Conservation (phyloP, 23 tunicate genomes). For the Phallusia fumigata region DNA sequence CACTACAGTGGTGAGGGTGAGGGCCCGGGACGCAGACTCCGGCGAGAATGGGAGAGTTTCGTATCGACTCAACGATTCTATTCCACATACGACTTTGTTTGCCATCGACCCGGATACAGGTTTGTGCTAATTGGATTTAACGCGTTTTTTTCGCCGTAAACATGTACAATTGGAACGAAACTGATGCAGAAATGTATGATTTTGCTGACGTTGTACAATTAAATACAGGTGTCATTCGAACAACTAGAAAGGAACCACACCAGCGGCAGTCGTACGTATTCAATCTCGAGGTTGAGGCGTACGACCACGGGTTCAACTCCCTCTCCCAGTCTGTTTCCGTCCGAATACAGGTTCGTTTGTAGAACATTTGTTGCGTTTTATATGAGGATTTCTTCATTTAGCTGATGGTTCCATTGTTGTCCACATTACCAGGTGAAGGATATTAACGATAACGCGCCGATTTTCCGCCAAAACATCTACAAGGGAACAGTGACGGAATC, state of each 20-base stretch:
- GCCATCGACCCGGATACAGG: slow-evolving; percentile 53
- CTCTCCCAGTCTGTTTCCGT: slow-evolving; percentile 49
- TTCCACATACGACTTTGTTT: slow-evolving; percentile 46
- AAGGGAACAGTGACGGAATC: slow-evolving; percentile 45
- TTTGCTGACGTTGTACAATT: no score
- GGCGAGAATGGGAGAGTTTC: slow-evolving; percentile 51
- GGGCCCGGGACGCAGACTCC: slow-evolving; percentile 65
- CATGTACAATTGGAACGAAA: no score
- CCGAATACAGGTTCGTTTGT: slow-evolving; percentile 47
- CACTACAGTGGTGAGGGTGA: slow-evolving; percentile 44
- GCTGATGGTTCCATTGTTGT: no score
- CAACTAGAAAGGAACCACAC: slow-evolving; percentile 40
- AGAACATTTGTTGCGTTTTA: no score
- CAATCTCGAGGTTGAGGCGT: slow-evolving; percentile 63
- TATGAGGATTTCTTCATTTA: no score
- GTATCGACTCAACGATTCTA: slow-evolving; percentile 36
- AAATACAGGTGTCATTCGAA: slow-evolving; percentile 51
- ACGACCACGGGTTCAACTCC: slow-evolving; percentile 62
- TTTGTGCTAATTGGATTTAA: neutral
- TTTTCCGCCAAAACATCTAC: slow-evolving; percentile 36
- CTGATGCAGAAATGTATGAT: no score
- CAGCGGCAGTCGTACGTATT: slow-evolving; percentile 52
- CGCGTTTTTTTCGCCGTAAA: no score
- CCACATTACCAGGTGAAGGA: slow-evolving; percentile 41
- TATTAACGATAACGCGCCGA: slow-evolving; percentile 65